Base-by-base conservation (phyloP, 2,888 invertebrate species). In the Euplexia lucipara region DNA sequence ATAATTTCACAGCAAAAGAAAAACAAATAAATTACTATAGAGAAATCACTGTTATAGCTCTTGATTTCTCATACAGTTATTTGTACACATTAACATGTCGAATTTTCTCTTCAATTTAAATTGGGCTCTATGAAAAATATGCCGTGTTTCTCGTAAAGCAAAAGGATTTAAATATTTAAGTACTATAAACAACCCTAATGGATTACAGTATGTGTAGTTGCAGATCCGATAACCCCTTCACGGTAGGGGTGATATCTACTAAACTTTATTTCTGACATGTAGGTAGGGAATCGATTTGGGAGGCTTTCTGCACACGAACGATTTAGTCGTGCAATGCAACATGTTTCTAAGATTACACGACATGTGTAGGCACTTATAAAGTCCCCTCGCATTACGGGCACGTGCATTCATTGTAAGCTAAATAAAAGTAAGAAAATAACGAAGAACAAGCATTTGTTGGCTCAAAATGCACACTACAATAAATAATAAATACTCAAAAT, bases 271-370 rank as follows among this genome's bases (percentile, higher is more conserved):
- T 73, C 67, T 77, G 74, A 75, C 65, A 66, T 77, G 79, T 78
- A 74, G 62, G 82, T 78, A 83, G 81, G 65, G 73, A 86, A 86
- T 87, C 83, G 83, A 85, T 88, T 79, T 70, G 51, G 48, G 32
- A 49, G 48, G 14, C 22, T 48, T 30, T n/a, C 16, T 70, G 9
- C 47, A 58, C 42, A 61, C 51, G 53, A 18, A 18, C 61, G 57
- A 56, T 44, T 60, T 5, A 9, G 35, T 45, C 18, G n/a, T 56
- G 39, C 47, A 39, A 58, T 32, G 39, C 47, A 39, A 58, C 32
- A 4, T 32, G 30, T n/a, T 20, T 41, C 44, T 45, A 14, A 41
- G 42, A 34, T 16, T 16, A 34, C 14, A 8, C 34, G 18, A 30
- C 12, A 45, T 20, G n/a, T 22, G 9, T 57, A 44, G 18, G 14